phyloP scores from a whole-genome alignment of 1,140 invertebrate species.

The Laupala kohalensis region DNA sequence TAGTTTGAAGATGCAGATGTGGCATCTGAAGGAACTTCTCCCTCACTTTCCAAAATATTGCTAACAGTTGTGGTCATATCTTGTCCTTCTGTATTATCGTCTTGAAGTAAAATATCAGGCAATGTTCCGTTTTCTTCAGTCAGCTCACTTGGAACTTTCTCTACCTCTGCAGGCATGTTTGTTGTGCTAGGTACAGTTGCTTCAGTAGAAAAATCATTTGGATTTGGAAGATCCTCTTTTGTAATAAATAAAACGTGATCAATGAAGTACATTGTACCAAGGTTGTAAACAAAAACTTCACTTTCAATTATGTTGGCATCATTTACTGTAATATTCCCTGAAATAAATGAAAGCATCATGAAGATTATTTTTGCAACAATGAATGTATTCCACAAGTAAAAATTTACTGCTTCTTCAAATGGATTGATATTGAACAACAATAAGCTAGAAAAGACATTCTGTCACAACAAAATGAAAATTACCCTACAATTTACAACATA shows the following conservation, averaged over 20 bases:
- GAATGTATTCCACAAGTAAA: too few species aligned
- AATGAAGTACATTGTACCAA: constrained; percentile 46
- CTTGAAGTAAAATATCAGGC: constrained; percentile 6
- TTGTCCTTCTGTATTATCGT: background rate
- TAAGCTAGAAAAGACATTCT: too few species aligned
- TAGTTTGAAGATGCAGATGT: background rate
- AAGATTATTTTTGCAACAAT: too few species aligned
- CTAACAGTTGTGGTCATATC: background rate
- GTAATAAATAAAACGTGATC: constrained; percentile 36
- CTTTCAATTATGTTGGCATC: constrained; percentile 39
- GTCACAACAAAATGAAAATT: background rate
- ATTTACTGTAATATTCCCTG: constrained; percentile 33
- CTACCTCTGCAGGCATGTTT: constrained; percentile 24
- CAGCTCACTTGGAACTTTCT: constrained; percentile 33
- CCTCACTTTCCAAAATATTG: background rate
- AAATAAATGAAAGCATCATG: background rate
- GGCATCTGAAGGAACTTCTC: background rate
- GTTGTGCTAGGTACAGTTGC: background rate
- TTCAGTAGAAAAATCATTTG: background rate
- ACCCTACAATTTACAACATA: background rate
- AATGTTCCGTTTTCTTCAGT: constrained; percentile 22
- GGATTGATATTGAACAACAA: background rate
- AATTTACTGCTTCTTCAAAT: background rate
- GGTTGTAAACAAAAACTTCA: constrained; percentile 45
- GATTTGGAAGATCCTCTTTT: background rate